These are phyloP conservation scores for Eristalis intricaria DNA, from an alignment of 2,888 invertebrate genomes.

Conservation along the genomic window DNA sequence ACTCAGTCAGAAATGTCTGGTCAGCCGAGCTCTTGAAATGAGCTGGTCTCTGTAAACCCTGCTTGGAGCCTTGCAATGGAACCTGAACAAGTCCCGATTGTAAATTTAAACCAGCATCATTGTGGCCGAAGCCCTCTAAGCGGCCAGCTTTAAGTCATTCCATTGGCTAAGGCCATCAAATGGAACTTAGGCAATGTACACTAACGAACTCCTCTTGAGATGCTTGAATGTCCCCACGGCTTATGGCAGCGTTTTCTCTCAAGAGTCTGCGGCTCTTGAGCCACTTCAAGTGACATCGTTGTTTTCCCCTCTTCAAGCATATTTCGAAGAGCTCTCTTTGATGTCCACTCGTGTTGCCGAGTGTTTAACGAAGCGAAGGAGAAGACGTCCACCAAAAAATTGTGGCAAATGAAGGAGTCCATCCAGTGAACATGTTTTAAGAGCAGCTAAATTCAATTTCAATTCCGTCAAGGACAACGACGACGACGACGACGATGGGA, in stretches of 20 bases:
- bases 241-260: not conserved
- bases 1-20: too few relatives aligned
- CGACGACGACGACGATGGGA: not conserved
- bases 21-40: too few relatives aligned
- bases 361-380: not conserved
- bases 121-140: too few relatives aligned
- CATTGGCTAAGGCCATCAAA: too few relatives aligned
- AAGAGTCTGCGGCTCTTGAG: not conserved
- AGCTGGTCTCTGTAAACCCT: too few relatives aligned
- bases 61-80: too few relatives aligned
- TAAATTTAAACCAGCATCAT: too few relatives aligned
- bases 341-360: not conserved
- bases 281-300: not conserved
- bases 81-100: too few relatives aligned
- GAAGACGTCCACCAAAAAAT: not conserved
- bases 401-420: not conserved
- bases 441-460: not conserved
- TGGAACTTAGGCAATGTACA: too few relatives aligned
- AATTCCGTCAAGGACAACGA: not conserved
- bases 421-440: too few relatives aligned
- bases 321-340: not conserved
- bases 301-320: not conserved
- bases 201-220: not conserved
- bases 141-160: too few relatives aligned
- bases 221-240: not conserved